Evolutionary conservation across 2,797 vertebrate genomes (phyloP), one percentile per base, ranked within the genome.

Genomic region (Macropodus opercularis): DNA sequence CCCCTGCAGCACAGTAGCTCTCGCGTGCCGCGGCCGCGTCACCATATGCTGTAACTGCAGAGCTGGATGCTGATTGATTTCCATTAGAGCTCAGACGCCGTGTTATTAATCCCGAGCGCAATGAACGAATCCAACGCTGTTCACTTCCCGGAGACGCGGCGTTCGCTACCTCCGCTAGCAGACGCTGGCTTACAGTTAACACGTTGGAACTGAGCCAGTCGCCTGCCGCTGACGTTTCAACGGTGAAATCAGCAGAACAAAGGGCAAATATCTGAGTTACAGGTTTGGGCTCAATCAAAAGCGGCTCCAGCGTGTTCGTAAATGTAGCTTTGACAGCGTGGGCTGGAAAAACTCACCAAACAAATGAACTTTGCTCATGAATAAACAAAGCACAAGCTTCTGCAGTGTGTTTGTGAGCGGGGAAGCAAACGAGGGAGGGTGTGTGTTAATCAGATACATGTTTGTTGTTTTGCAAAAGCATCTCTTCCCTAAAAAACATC

Each of bases 21-120:
- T 27, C 46, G 43, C 56, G 65, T 53, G 61, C 53, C 59, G 22
- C 24, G n/a, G 70, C 66, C 46, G 65, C 51, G 79, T 63, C 62
- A 51, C 69, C 56, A 29, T 61, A 57, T 35, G 39, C 63, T 54
- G 43, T 70, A 55, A 69, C 70, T 69, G 76, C 54, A 62, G 79
- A 60, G 66, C 60, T 67, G 39, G 53, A 29, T 55, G 63, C 51
- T 43, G 59, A 84, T 84, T 81, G 77, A 83, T 81, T 84, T 71
- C 63, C 63, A 75, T 67, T 72, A 57, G 24, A 50, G 59, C 41
- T 53, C 72, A 73, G 48, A 69, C 55, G 48, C 36, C 17, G 18
- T 62, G 52, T 81, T 72, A 70, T 71, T 75, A 67, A 72, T 75
- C 58, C 46, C 3, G 19, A 72, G 61, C 68, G 62, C 59, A 60